phyloP scores from a whole-genome alignment of 1,140 invertebrate species.

The Triops cancriformis region DNA sequence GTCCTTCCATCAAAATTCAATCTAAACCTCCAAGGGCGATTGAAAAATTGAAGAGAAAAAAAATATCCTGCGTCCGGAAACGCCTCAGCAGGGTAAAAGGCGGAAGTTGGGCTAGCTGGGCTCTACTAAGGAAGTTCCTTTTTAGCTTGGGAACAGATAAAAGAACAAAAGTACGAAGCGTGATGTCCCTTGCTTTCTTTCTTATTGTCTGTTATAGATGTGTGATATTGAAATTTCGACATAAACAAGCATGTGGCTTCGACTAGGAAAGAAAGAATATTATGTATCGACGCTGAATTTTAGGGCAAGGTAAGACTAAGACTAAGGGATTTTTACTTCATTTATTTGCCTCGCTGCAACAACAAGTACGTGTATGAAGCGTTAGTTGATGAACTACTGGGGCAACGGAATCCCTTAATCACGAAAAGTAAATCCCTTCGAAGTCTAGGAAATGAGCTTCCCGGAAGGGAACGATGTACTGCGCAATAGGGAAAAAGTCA shows the following conservation, averaged over 20 bases:
- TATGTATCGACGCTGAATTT: neutral
- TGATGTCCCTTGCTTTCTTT: neutral
- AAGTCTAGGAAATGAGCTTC: neutral
- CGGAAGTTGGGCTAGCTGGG: slow-evolving; percentile 7
- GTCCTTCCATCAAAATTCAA: neutral
- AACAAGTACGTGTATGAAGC: neutral
- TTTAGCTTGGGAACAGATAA: neutral
- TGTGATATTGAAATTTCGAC: neutral
- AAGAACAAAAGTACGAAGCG: neutral
- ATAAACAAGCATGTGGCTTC: neutral
- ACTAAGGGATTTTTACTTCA: neutral
- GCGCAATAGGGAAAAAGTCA: neutral
- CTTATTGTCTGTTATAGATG: neutral
- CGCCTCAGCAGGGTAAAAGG: slow-evolving; percentile 1
- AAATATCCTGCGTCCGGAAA: slow-evolving; percentile 7
- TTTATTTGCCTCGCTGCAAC: neutral
- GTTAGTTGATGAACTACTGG: neutral
- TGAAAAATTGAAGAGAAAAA: neutral
- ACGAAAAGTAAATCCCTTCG: neutral
- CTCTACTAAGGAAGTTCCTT: slow-evolving; percentile 2
- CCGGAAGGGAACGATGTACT: neutral
- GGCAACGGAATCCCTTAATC: neutral
- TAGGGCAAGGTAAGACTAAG: neutral
- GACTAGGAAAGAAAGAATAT: neutral
- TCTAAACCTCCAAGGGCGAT: neutral